These are phyloP conservation scores for Hypotaenidia okinawae DNA, from an alignment of 2,797 vertebrate species.

Conservation along the genomic window DNA sequence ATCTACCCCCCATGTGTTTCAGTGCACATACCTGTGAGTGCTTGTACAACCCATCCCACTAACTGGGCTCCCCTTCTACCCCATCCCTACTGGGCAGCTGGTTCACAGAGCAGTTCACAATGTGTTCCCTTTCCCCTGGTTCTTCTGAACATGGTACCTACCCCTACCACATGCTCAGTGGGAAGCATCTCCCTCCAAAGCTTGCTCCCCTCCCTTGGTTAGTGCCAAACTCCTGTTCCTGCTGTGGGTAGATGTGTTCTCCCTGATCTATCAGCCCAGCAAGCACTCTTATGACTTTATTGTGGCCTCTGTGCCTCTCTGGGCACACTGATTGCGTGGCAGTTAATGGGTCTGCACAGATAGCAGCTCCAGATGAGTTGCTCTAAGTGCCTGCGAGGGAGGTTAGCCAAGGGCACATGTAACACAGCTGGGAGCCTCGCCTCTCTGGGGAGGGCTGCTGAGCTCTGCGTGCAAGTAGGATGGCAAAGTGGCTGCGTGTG, in stretches of 20 bases:
- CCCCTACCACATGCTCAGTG: not conserved
- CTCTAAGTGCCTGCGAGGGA: not conserved
- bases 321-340: not conserved
- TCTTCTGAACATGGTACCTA: not conserved
- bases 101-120: not conserved
- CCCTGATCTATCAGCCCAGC: accelerated
- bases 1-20: not conserved
- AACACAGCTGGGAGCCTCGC: not conserved
- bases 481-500: accelerated
- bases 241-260: not conserved
- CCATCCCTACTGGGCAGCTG: not conserved
- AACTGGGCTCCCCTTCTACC: not conserved
- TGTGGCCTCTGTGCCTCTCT: not conserved
- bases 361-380: not conserved
- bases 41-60: not conserved
- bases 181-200: not conserved
- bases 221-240: not conserved
- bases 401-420: not conserved
- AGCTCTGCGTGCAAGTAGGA: not conserved
- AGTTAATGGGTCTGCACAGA: not conserved
- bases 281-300: accelerated
- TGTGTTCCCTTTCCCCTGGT: not conserved
- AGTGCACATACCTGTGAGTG: not conserved
- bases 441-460: not conserved
- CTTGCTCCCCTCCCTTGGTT: not conserved